Conservation (phyloP, 23 tunicate genomes). For the Styela plicata region DNA sequence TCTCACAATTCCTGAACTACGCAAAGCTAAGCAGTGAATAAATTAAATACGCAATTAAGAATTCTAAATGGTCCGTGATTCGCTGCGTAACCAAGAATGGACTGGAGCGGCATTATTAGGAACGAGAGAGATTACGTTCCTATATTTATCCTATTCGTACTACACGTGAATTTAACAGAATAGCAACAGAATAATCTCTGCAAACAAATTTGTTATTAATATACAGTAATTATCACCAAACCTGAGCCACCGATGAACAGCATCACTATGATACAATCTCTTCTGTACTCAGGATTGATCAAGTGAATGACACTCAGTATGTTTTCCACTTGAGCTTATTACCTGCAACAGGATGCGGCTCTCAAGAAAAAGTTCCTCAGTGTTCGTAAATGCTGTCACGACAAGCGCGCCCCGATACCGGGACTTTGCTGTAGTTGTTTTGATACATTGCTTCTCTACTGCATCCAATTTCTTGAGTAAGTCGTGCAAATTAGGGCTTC, state of each 20-base stretch:
- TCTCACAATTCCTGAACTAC: neutral
- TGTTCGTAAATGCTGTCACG: constrained; percentile 23
- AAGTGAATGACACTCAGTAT: too few relatives aligned
- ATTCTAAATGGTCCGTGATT: neutral
- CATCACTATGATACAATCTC: too few relatives aligned
- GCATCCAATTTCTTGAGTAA: constrained; percentile 88
- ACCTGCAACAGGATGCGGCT: constrained; percentile 33
- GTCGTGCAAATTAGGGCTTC: constrained; percentile 68
- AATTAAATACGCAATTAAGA: neutral
- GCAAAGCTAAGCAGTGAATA: neutral
- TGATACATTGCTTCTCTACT: constrained; percentile 65
- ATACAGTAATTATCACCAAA: too few relatives aligned
- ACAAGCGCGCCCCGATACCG: neutral
- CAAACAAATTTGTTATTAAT: too few relatives aligned
- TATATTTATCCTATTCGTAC: neutral
- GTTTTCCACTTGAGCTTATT: constrained; percentile 9
- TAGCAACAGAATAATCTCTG: neutral
- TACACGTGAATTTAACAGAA: neutral
- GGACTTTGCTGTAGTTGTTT: constrained; percentile 62
- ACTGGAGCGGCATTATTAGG: neutral
- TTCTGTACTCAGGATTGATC: too few relatives aligned
- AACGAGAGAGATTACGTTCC: neutral
- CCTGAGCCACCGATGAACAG: too few relatives aligned
- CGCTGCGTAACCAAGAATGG: neutral
- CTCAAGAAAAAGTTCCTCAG: constrained; percentile 21